phyloP scores from a whole-genome alignment of 1,140 invertebrate species.

The Amyelois transitella region DNA sequence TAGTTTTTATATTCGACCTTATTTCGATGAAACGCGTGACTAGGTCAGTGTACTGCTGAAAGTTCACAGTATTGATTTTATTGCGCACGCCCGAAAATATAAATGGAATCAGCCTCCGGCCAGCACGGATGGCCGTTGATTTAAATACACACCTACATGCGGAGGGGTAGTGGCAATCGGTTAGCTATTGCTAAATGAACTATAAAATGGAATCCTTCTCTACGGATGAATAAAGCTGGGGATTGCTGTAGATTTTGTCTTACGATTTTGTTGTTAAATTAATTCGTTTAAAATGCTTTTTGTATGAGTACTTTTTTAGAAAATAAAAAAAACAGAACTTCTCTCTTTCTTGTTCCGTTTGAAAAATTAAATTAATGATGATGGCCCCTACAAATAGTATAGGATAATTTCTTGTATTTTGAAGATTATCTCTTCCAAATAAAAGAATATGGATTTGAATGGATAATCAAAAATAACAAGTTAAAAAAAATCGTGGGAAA shows the following conservation, averaged over 20 bases:
- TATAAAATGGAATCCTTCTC: not conserved
- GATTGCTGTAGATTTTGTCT: not conserved
- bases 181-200: not conserved
- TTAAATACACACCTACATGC: constrained; percentile 19
- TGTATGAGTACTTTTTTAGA: too few species aligned
- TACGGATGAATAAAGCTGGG: not conserved
- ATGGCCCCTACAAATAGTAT: too few species aligned
- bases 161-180: not conserved
- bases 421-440: too few species aligned
- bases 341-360: too few species aligned
- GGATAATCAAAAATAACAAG: too few species aligned
- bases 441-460: too few species aligned
- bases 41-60: constrained; percentile 68
- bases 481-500: too few species aligned
- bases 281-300: too few species aligned
- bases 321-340: too few species aligned
- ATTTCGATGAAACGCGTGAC: constrained; percentile 45
- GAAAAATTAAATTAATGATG: too few species aligned
- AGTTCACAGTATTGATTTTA: constrained; percentile 73
- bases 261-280: too few species aligned
- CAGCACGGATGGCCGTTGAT: constrained; percentile 41
- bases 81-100: constrained; percentile 71
- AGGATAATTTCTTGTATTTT: too few species aligned
- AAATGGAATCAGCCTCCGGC: constrained; percentile 42
- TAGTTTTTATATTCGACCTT: constrained; percentile 55